These are phyloP conservation scores for Drosophila nigricruria DNA, from an alignment of 2,888 invertebrate species.

Conservation along the genomic window DNA sequence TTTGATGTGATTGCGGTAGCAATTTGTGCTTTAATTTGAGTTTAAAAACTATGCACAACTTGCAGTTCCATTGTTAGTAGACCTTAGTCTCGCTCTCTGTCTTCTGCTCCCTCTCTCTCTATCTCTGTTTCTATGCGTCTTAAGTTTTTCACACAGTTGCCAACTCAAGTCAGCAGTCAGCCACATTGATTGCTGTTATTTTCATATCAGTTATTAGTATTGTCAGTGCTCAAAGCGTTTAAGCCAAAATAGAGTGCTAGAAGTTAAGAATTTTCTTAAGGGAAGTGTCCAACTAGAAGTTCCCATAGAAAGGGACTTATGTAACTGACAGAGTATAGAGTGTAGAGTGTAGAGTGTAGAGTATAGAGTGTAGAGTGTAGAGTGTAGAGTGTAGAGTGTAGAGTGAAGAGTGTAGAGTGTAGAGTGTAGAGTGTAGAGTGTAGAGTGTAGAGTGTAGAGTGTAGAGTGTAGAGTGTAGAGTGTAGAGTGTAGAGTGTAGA, in stretches of 20 bases:
- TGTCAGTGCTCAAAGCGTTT: constrained; percentile 50
- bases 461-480: background rate
- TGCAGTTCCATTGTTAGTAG: constrained; percentile 64
- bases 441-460: background rate
- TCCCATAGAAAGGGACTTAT: background rate
- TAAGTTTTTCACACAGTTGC: constrained; percentile 13
- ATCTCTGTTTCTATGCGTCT: background rate
- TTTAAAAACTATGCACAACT: constrained; percentile 78
- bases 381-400: background rate
- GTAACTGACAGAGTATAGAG: no score
- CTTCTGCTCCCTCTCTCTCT: background rate
- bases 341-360: background rate
- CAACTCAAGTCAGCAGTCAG: constrained; percentile 2
- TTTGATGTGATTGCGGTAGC: constrained; percentile 78
- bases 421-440: background rate
- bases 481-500: background rate
- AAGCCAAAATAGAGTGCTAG: constrained; percentile 29
- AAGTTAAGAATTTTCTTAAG: background rate
- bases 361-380: background rate
- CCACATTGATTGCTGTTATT: constrained; percentile 58
- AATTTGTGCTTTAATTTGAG: constrained; percentile 81
- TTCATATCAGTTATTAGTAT: constrained; percentile 60
- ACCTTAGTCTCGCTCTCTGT: background rate
- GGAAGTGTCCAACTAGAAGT: background rate
- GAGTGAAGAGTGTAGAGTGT: background rate